Conservation (phyloP, 2,113 vertebrate genomes). For the Pristiophorus japonicus region DNA sequence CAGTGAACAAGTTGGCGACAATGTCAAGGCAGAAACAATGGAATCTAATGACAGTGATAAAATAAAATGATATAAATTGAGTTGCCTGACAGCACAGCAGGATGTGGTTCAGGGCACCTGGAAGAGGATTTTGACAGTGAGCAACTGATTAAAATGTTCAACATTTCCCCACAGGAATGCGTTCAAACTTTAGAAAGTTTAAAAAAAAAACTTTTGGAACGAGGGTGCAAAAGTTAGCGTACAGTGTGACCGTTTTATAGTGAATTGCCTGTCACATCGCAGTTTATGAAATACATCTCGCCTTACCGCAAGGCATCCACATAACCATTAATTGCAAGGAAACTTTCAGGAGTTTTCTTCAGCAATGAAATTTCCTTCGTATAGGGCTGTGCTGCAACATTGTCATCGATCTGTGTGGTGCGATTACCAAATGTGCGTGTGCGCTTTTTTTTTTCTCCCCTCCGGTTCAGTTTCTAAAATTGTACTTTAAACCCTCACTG, state of each 20-base stretch:
- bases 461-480: background rate
- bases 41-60: background rate
- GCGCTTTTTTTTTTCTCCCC: background rate
- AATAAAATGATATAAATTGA: background rate
- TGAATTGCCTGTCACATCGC: background rate
- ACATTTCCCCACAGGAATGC: background rate
- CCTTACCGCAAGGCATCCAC: background rate
- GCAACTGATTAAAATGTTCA: constrained; percentile 1
- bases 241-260: background rate
- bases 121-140: background rate
- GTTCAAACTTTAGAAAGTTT: background rate
- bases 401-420: background rate
- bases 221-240: background rate
- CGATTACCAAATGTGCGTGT: background rate
- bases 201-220: background rate
- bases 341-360: background rate
- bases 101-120: background rate
- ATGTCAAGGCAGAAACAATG: background rate
- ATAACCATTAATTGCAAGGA: background rate
- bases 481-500: background rate
- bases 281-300: background rate
- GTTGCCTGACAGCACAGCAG: background rate
- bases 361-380: background rate
- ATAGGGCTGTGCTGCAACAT: too few relatives aligned
- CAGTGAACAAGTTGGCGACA: background rate